These are phyloP conservation scores for Tortrix viridana DNA, from an alignment of 2,888 invertebrate species.

Conservation along the genomic window DNA sequence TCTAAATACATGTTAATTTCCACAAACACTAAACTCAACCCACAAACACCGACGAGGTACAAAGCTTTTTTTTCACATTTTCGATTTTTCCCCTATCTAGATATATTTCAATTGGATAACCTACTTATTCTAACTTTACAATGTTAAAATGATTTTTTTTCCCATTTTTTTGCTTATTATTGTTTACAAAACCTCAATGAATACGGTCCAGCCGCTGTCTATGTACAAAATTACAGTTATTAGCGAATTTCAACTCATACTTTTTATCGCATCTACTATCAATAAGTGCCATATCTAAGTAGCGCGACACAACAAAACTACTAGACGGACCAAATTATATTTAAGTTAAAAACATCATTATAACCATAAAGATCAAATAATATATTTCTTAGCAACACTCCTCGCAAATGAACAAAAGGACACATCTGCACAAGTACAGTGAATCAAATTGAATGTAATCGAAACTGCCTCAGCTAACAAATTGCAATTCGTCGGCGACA, in stretches of 20 bases:
- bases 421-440: no score
- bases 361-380: no score
- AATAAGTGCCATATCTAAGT: not conserved
- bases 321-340: no score
- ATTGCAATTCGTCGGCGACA: no score
- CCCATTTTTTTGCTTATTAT: constrained; percentile 36
- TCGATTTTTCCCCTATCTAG: constrained; percentile 36
- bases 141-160: constrained; percentile 34
- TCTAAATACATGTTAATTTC: constrained; percentile 5
- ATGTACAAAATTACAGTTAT: constrained; percentile 23
- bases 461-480: no score
- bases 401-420: no score
- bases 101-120: constrained; percentile 37
- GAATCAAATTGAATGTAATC: no score
- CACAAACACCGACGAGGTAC: constrained; percentile 27
- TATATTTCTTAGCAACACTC: no score
- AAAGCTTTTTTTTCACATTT: constrained; percentile 36
- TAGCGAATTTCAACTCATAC: not conserved
- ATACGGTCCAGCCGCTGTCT: constrained; percentile 28
- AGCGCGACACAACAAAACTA: not conserved
- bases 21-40: constrained; percentile 28
- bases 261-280: not conserved
- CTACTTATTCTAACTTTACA: constrained; percentile 32
- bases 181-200: constrained; percentile 32
- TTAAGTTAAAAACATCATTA: no score